A percentile compares a stretch with the other conserved stretches of the same genome.
These are phyloP conservation scores for Lapara coniferarum DNA, from an alignment of 2,888 invertebrate genomes.

Conservation along the genomic window DNA sequence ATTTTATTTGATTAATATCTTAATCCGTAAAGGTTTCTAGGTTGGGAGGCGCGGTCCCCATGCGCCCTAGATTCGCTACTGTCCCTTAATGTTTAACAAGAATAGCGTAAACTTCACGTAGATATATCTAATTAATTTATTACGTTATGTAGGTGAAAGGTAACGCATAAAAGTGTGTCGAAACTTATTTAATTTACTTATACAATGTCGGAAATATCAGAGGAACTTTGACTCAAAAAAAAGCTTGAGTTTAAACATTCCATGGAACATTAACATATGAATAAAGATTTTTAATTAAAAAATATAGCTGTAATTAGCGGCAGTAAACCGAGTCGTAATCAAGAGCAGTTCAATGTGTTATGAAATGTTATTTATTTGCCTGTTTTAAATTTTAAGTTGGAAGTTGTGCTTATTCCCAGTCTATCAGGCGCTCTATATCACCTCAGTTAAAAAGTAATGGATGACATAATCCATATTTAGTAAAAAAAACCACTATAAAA, in stretches of 20 bases:
- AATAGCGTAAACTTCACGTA: conserved; percentile 6
- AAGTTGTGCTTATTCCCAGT: background rate
- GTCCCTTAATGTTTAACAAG: conserved; percentile 8
- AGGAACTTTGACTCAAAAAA: conserved; percentile 19
- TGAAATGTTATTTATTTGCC: conserved; percentile 5
- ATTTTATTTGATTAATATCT: no score
- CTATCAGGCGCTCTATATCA: no score
- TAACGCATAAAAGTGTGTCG: background rate
- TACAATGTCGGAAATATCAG: conserved; percentile 13
- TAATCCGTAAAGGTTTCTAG: background rate
- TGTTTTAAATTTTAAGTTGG: background rate
- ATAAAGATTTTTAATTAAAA: conserved; percentile 20
- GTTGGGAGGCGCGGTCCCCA: background rate
- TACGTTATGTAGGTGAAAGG: conserved; percentile 24
- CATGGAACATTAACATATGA: conserved; percentile 7
- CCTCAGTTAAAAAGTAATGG: no score
- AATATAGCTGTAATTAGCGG: conserved; percentile 11
- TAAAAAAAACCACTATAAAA: no score
- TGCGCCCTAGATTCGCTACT: background rate
- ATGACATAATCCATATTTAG: no score
- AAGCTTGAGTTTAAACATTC: background rate
- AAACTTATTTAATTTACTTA: conserved; percentile 15
- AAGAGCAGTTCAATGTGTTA: conserved; percentile 4
- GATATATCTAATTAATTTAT: conserved; percentile 22
- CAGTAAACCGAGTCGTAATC: background rate